Base-by-base conservation (phyloP, 2,888 invertebrate genomes). In the Scaeva pyrastri region DNA sequence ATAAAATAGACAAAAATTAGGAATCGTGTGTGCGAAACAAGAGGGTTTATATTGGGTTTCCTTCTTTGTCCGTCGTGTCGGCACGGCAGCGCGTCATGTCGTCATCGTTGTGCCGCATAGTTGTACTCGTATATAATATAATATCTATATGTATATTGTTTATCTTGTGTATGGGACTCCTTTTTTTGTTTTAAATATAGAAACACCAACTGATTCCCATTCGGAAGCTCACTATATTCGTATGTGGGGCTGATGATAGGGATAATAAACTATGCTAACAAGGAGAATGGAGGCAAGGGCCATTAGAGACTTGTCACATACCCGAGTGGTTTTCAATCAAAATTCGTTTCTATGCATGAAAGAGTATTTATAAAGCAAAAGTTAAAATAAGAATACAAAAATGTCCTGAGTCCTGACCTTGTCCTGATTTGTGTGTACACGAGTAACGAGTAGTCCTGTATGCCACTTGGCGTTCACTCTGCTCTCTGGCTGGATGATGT, bases 251-350 rank as follows among this genome's bases (percentile, higher is more conserved):
- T 21, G 60, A 39, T 31, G 52, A 78, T 83, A 70, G 70, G 83
- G 83, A 80, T 60, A 74, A 82, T 77, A 77, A 79, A 75, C 62
- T 71, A 31, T 60, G 62, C 43, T 50, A 79, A 84, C 74, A 71
- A 26, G 56, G 39, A 21, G 19, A 23, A 11, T 26, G 62, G 62
- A 12, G 62, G 23, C 64, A 64, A 43, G 48, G 82, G 12, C 66
- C 66, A 58, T 66, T 55, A 43, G 70, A 36, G 56, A 26, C 74
- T 71, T 68, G 83, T 75, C 84, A 80, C 77, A 84, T 73, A 73
- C 81, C 72, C 76, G 62, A 81, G 81, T 73, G 81, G 68, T 68
- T 76, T 81, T 81, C 80, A 85, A 85, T 85, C 72, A 77, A 62
- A 72, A 76, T 68, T 50, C 78, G 62, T 58, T 77, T 77, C 52